Percentiles rank a stretch among this genome's conserved stretches.
Evolutionary conservation across 2,888 invertebrate genomes (phyloP).

Genomic region (Harpalus rubripes): DNA sequence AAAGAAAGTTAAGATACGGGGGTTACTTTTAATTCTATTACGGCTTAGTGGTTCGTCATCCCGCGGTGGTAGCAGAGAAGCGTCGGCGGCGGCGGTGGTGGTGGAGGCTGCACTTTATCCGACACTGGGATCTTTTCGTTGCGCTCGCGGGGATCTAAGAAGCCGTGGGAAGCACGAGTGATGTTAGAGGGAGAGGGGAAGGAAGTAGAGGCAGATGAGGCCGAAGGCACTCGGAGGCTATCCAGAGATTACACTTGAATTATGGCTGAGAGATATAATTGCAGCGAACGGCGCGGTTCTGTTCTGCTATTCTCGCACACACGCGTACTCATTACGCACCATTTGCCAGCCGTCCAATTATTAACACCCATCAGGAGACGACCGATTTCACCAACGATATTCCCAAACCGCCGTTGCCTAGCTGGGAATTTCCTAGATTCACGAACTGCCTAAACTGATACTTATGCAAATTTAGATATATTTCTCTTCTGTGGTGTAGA

Average conservation of each 20-base stretch:
- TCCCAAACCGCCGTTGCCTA: no score
- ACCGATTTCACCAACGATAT: background rate
- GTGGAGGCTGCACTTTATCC: conserved; percentile 57
- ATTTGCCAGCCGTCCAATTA: conserved; percentile 45
- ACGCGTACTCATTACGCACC: conserved; percentile 62
- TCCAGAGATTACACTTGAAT: conserved; percentile 82
- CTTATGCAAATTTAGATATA: no score
- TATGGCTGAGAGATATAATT: conserved; percentile 80
- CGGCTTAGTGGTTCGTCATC: conserved; percentile 67
- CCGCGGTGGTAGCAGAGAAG: conserved; percentile 44
- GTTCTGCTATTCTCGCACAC: conserved; percentile 25
- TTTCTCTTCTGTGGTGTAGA: no score
- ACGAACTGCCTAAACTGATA: no score
- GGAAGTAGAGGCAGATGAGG: conserved; percentile 73
- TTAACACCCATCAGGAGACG: background rate
- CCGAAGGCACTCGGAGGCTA: conserved; percentile 75
- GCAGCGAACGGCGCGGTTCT: conserved; percentile 73
- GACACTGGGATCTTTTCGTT: conserved; percentile 56
- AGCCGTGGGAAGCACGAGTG: conserved; percentile 60
- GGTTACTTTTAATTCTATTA: conserved; percentile 70
- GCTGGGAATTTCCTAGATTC: no score
- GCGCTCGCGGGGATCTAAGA: conserved; percentile 66
- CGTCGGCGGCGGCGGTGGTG: background rate
- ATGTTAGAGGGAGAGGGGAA: conserved; percentile 13
- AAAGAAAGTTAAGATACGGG: conserved; percentile 69